Conservation (phyloP, 2,113 vertebrate genomes). For the Carassius auratus region DNA sequence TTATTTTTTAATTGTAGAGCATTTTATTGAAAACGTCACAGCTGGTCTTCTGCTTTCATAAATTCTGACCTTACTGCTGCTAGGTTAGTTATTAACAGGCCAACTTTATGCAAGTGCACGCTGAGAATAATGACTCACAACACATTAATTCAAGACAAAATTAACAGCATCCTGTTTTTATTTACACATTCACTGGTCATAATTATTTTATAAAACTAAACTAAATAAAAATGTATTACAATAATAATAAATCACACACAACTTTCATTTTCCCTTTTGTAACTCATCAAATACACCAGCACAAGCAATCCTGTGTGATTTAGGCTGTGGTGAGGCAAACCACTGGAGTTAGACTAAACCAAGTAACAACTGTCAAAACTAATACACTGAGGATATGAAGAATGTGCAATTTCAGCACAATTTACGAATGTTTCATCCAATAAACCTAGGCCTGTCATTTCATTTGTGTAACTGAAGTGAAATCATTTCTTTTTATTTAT, state of each 20-base stretch:
- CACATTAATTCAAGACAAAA: background rate
- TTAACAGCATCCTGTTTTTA: background rate
- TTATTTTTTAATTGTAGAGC: background rate
- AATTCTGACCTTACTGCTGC: background rate
- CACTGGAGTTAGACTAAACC: background rate
- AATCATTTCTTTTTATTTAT: background rate
- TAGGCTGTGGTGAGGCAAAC: background rate
- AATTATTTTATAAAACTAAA: background rate
- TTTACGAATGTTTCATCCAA: background rate
- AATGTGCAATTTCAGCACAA: conserved; percentile 1
- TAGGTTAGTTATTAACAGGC: background rate
- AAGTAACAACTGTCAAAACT: background rate
- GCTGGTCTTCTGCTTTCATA: background rate
- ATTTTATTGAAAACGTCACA: background rate
- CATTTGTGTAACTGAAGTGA: background rate
- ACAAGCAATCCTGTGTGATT: background rate
- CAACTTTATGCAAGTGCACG: background rate
- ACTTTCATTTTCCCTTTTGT: background rate
- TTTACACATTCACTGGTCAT: background rate
- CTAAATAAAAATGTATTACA: background rate
- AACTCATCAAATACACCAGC: background rate
- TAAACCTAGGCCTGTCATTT: background rate
- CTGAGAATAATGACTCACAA: background rate
- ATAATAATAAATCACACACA: background rate
- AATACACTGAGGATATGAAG: background rate